Evolutionary conservation across 2,113 vertebrate species (phyloP).

Genomic region (Paradisaea rubra): DNA sequence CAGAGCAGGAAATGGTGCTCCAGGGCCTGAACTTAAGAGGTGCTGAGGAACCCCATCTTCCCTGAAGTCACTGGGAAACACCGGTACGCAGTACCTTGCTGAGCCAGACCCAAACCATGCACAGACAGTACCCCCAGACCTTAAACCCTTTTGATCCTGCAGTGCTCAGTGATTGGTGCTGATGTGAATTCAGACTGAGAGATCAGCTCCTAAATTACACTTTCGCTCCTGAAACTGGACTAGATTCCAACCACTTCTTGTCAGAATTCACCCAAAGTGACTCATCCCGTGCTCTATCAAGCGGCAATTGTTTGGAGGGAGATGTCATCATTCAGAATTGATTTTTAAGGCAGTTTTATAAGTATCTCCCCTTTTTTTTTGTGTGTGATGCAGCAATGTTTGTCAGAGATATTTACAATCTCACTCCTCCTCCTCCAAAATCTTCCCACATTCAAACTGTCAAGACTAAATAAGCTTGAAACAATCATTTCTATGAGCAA

Average conservation of each 20-base stretch:
- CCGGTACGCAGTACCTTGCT: not conserved
- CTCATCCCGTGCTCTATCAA: constrained; percentile 15
- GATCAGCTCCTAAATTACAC: constrained; percentile 29
- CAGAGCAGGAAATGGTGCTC: constrained; percentile 41
- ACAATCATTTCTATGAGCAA: not conserved
- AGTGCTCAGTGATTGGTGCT: not conserved
- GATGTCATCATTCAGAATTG: constrained; percentile 12
- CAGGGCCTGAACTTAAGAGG: constrained; percentile 36
- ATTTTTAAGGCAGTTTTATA: constrained; percentile 62
- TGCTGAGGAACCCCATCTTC: constrained; percentile 31
- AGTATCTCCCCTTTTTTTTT: constrained; percentile 16
- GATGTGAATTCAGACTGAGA: constrained; percentile 16
- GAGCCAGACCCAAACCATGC: not conserved
- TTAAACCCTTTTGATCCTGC: not conserved
- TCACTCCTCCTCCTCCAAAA: constrained; percentile 21
- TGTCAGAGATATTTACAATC: constrained; percentile 49
- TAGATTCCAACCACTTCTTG: constrained; percentile 6
- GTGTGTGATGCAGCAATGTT: constrained; percentile 52
- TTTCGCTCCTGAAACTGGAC: not conserved
- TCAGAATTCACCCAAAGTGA: constrained; percentile 42
- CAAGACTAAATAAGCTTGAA: constrained; percentile 20
- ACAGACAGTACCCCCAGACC: not conserved
- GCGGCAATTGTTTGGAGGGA: constrained; percentile 13
- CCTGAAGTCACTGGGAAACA: constrained; percentile 27
- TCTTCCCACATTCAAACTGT: constrained; percentile 44